Percentiles rank a stretch among this genome's conserved stretches.
These are phyloP conservation scores for Diachrysia chrysitis DNA, from an alignment of 2,888 invertebrate genomes.

Conservation along the genomic window DNA sequence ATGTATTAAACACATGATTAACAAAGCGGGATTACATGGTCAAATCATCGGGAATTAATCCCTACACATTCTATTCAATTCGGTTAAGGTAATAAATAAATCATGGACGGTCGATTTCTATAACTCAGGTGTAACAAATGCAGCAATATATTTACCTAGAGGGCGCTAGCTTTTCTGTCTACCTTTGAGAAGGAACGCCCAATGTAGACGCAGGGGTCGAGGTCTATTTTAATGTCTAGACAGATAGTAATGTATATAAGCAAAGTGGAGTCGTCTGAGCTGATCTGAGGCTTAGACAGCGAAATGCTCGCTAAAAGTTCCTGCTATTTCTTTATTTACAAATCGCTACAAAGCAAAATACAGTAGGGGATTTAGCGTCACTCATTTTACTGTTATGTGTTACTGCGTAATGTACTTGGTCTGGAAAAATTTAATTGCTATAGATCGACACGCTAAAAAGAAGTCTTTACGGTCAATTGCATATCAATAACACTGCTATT, in stretches of 20 bases:
- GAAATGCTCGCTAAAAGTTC: conserved; percentile 4
- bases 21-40: too few relatives aligned
- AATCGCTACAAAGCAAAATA: not conserved
- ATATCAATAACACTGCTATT: not conserved
- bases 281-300: not conserved
- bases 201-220: conserved; percentile 1
- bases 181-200: not conserved
- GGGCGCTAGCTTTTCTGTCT: not conserved
- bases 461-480: not conserved
- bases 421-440: not conserved
- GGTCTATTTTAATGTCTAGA: conserved; percentile 4
- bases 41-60: too few relatives aligned
- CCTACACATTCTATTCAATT: too few relatives aligned
- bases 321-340: conserved; percentile 4
- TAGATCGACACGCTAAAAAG: not conserved
- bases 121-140: not conserved
- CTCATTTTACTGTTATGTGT: not conserved
- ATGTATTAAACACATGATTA: too few relatives aligned
- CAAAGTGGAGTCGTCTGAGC: not conserved
- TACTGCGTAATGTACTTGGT: not conserved
- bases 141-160: conserved; percentile 1
- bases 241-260: not conserved
- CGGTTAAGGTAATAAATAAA: too few relatives aligned
- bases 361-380: not conserved
- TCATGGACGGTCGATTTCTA: not conserved